Percentiles rank a stretch among this genome's conserved stretches.
phyloP scores from a whole-genome alignment of 2,113 vertebrate genomes.

The Glaucidium brasilianum region DNA sequence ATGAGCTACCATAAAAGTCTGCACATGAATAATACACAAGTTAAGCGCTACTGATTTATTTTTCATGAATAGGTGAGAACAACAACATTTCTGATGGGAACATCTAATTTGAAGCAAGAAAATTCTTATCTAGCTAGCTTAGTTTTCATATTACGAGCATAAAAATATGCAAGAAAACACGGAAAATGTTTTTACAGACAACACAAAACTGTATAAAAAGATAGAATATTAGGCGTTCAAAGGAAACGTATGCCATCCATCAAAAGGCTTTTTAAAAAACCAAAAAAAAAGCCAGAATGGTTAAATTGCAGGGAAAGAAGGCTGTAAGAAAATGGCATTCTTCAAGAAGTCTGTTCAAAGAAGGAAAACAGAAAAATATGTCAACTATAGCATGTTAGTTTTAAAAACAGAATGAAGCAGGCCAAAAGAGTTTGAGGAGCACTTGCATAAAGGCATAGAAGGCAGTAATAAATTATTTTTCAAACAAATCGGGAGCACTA shows the following conservation, averaged over 20 bases:
- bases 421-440: background rate
- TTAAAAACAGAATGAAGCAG: background rate
- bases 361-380: background rate
- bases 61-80: background rate
- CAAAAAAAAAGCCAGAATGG: background rate
- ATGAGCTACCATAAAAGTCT: background rate
- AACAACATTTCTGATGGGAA: background rate
- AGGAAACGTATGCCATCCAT: background rate
- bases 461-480: background rate
- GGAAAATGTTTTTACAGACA: background rate
- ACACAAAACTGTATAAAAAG: background rate
- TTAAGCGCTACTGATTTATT: slow-evolving; percentile 13
- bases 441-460: background rate
- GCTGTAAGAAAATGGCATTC: background rate
- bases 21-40: background rate
- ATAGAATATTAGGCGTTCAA: background rate
- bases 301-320: background rate
- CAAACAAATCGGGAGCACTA: background rate
- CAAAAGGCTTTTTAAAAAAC: background rate
- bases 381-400: background rate
- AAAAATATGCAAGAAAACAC: background rate
- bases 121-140: background rate
- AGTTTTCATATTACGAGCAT: background rate
- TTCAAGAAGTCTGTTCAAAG: background rate
- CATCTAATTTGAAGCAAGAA: background rate